Conservation (phyloP, 2,797 vertebrate species). For the Acipenser oxyrinchus region DNA sequence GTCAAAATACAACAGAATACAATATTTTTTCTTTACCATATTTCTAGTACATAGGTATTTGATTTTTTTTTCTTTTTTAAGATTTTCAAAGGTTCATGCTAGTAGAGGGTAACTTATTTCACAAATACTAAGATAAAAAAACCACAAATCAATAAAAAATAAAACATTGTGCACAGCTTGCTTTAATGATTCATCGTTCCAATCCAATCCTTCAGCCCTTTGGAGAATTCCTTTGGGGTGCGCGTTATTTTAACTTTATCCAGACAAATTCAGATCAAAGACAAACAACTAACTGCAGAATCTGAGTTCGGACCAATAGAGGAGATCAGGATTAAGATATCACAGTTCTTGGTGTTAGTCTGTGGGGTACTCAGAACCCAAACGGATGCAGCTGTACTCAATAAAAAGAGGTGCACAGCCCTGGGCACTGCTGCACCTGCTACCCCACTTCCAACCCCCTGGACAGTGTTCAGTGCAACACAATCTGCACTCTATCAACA, state of each 20-base stretch:
- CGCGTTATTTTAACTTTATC: slow-evolving; percentile 10
- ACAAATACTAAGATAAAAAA: slow-evolving; percentile 78
- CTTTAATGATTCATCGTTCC: slow-evolving; percentile 30
- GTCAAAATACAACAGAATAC: slow-evolving; percentile 97
- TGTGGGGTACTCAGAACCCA: too few relatives aligned
- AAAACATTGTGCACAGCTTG: slow-evolving; percentile 69
- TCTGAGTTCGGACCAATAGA: too few relatives aligned
- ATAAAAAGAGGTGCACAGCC: too few relatives aligned
- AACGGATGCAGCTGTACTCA: too few relatives aligned
- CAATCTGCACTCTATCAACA: too few relatives aligned
- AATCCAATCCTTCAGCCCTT: slow-evolving; percentile 31
- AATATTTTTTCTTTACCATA: slow-evolving; percentile 76
- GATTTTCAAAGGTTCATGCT: slow-evolving; percentile 82
- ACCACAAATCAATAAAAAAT: slow-evolving; percentile 43
- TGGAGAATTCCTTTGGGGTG: slow-evolving; percentile 19
- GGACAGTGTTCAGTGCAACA: too few relatives aligned
- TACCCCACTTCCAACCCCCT: too few relatives aligned
- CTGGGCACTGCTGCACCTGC: too few relatives aligned
- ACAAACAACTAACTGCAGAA: not conserved
- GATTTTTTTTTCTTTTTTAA: slow-evolving; percentile 53
- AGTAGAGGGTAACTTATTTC: slow-evolving; percentile 80
- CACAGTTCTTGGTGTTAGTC: too few relatives aligned
- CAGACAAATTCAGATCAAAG: not conserved
- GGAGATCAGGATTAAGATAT: too few relatives aligned
- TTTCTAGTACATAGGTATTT: slow-evolving; percentile 81